A percentile compares a stretch with the other conserved stretches of the same genome.
phyloP scores from a whole-genome alignment of 2,113 vertebrate genomes.

The Lates calcarifer region DNA sequence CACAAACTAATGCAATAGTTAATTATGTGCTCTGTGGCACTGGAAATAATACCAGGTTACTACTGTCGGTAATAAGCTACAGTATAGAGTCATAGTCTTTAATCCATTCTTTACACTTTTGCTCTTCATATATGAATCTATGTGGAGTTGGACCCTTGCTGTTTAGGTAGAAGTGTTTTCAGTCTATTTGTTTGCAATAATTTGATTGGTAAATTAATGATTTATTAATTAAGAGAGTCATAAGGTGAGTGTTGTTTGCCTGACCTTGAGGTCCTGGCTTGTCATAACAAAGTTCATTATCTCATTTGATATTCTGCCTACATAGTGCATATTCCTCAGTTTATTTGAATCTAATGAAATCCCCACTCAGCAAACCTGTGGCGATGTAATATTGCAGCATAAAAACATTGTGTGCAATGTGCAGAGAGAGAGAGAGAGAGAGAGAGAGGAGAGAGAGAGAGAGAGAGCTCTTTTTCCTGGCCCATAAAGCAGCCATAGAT shows the following conservation, averaged over 20 bases:
- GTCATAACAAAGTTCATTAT: background rate
- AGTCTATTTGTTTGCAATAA: background rate
- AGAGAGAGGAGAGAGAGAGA: too few species aligned
- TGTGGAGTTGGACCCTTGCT: background rate
- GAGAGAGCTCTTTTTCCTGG: background rate
- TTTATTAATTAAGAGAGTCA: background rate
- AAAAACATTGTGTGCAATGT: background rate
- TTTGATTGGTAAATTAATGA: background rate
- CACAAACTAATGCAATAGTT: too few species aligned
- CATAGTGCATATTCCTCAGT: background rate
- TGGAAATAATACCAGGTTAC: background rate
- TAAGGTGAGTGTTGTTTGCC: background rate
- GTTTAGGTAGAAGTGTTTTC: background rate
- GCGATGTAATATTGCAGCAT: background rate
- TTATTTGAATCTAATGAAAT: conserved; percentile 7
- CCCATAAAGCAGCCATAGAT: background rate
- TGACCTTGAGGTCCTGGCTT: background rate
- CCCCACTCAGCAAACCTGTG: background rate
- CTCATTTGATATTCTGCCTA: background rate
- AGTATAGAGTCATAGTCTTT: background rate
- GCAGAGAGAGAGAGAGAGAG: background rate
- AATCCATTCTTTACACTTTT: background rate
- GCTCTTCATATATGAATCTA: too few species aligned
- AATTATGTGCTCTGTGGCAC: background rate
- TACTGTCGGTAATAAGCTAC: background rate